These are phyloP conservation scores for Acanthosoma haemorrhoidale DNA, from an alignment of 2,888 invertebrate species.

Conservation along the genomic window DNA sequence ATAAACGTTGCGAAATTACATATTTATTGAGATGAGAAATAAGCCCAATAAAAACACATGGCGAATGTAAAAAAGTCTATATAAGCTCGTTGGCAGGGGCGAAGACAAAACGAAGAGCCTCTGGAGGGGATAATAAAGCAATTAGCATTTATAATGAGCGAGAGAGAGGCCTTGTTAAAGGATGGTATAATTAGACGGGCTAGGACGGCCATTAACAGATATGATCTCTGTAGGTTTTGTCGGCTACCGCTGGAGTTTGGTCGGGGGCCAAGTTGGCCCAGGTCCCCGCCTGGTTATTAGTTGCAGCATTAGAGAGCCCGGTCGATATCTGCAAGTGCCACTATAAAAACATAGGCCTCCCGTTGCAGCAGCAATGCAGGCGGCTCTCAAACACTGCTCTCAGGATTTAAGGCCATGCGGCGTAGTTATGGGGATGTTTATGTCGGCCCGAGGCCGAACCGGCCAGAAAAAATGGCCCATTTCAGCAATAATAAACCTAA, in stretches of 20 bases:
- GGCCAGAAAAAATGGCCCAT: neutral
- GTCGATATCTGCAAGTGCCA: slow-evolving; percentile 8
- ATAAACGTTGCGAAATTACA: no score
- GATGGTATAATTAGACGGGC: slow-evolving; percentile 27
- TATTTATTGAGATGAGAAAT: neutral
- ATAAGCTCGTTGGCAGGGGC: neutral
- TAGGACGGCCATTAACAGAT: slow-evolving; percentile 37
- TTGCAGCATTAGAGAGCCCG: neutral
- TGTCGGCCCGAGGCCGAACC: neutral
- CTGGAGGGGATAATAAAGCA: slow-evolving; percentile 25
- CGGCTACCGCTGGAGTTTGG: slow-evolving; percentile 30
- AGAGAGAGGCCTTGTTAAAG: slow-evolving; percentile 29
- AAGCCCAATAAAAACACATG: neutral
- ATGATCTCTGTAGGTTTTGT: slow-evolving; percentile 33
- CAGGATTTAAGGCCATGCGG: neutral
- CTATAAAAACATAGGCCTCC: neutral
- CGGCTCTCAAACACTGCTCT: neutral
- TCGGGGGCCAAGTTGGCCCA: slow-evolving; percentile 22
- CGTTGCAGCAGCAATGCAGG: neutral
- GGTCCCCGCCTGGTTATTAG: slow-evolving; percentile 11
- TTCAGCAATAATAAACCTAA: no score
- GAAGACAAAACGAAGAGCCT: slow-evolving; percentile 10
- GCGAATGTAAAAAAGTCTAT: no score
- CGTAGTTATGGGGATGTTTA: neutral
- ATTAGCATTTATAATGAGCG: slow-evolving; percentile 25